phyloP scores from a whole-genome alignment of 2,888 invertebrate species.

The Hipparchia semele region DNA sequence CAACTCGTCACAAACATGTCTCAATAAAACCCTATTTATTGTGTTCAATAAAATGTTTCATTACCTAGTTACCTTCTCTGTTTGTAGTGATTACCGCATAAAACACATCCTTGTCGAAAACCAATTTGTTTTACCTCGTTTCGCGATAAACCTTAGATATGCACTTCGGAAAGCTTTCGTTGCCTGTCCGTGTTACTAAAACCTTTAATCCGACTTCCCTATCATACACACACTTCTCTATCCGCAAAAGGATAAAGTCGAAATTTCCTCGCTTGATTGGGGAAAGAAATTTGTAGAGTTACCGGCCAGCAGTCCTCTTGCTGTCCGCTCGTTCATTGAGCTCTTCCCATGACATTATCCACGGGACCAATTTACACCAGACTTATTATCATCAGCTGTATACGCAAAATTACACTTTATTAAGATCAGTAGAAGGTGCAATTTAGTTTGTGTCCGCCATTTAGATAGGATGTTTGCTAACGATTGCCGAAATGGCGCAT shows the following conservation, averaged over 20 bases:
- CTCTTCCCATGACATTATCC: conserved; percentile 83
- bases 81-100: conserved; percentile 5
- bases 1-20: too few relatives aligned
- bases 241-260: conserved; percentile 46
- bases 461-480: conserved; percentile 49
- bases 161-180: conserved; percentile 37
- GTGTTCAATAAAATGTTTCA: not conserved
- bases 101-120: conserved; percentile 30
- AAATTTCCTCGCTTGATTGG: conserved; percentile 53
- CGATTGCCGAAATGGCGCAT: conserved; percentile 70
- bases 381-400: conserved; percentile 42
- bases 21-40: not conserved
- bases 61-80: not conserved
- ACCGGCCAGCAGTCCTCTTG: conserved; percentile 77
- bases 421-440: not conserved
- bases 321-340: conserved; percentile 81
- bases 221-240: conserved; percentile 45
- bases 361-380: conserved; percentile 48
- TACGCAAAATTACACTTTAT: conserved; percentile 37
- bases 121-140: conserved; percentile 37
- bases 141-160: conserved; percentile 39
- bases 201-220: conserved; percentile 22
- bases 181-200: conserved; percentile 36
- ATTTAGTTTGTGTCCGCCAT: conserved; percentile 6
- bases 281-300: conserved; percentile 60